A percentile compares a stretch with the other conserved stretches of the same genome.
Conservation (phyloP, 2,888 invertebrate genomes). For the Neelides folsomi region DNA sequence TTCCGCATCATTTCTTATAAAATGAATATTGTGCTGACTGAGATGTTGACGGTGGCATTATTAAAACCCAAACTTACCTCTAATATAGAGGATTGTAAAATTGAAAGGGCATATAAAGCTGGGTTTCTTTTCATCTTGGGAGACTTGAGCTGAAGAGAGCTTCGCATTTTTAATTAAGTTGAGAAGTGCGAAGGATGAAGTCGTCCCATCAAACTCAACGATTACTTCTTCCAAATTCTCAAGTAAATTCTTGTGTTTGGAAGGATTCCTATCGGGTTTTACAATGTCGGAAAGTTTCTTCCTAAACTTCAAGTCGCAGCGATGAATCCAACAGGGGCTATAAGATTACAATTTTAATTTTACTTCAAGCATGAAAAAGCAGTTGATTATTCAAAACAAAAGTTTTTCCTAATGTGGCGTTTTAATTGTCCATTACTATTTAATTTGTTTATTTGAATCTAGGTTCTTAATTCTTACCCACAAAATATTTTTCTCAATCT, state of each 20-base stretch:
- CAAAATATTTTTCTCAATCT: slow-evolving; percentile 5
- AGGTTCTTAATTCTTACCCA: background rate
- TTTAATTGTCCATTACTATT: background rate
- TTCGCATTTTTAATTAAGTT: slow-evolving; percentile 9
- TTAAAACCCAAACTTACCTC: slow-evolving; percentile 9
- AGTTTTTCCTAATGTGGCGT: background rate
- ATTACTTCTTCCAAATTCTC: slow-evolving; percentile 8
- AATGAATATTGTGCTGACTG: too few species aligned
- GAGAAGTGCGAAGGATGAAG: slow-evolving; percentile 8
- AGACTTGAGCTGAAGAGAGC: background rate
- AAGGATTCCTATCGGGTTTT: slow-evolving; percentile 16
- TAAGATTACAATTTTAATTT: background rate
- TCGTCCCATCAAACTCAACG: slow-evolving; percentile 7
- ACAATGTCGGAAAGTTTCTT: slow-evolving; percentile 24
- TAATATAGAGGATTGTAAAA: slow-evolving; percentile 11
- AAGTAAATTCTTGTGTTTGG: background rate
- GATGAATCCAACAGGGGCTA: slow-evolving; percentile 23
- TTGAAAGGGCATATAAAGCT: slow-evolving; percentile 9
- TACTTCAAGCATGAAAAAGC: background rate
- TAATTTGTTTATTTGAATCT: background rate
- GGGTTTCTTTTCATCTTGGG: background rate
- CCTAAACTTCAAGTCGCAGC: slow-evolving; percentile 20
- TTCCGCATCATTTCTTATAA: too few species aligned
- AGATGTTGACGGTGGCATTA: too few species aligned
- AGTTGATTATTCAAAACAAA: background rate